phyloP scores from a whole-genome alignment of 2,797 vertebrate species.

The Centropyge bicolor region DNA sequence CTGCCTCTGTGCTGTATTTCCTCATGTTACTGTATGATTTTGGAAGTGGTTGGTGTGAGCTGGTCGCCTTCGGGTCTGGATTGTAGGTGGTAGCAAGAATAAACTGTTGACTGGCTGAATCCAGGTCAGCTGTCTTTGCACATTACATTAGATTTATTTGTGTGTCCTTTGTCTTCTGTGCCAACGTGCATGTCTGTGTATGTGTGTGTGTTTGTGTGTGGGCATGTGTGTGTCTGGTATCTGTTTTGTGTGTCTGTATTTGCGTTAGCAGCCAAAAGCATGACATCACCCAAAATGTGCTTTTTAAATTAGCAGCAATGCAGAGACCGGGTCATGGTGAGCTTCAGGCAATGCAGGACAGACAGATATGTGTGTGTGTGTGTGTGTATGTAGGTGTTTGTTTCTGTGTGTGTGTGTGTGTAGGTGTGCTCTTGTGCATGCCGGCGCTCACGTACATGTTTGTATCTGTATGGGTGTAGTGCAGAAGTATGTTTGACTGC shows the following conservation, averaged over 20 bases:
- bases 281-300: constrained; percentile 65
- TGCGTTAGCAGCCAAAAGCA: constrained; percentile 49
- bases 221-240: constrained; percentile 30
- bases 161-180: constrained; percentile 44
- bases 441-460: neutral
- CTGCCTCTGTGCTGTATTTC: neutral
- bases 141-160: constrained; percentile 62
- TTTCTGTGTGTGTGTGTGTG: constrained; percentile 9
- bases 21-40: neutral
- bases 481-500: neutral
- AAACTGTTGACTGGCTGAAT: constrained; percentile 62
- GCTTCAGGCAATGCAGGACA: constrained; percentile 46
- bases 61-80: constrained; percentile 44
- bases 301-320: constrained; percentile 52
- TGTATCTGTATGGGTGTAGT: neutral
- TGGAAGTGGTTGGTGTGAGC: constrained; percentile 13
- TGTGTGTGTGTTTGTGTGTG: constrained; percentile 18
- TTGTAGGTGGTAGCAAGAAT: constrained; percentile 62
- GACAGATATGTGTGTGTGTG: constrained; percentile 25
- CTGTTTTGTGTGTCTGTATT: constrained; percentile 31
- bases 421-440: neutral
- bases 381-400: constrained; percentile 14
- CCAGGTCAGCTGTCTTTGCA: constrained; percentile 75
- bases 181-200: constrained; percentile 6
- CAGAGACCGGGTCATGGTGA: constrained; percentile 44